Conservation (phyloP, 2,888 invertebrate species). For the Subacronicta megacephala region DNA sequence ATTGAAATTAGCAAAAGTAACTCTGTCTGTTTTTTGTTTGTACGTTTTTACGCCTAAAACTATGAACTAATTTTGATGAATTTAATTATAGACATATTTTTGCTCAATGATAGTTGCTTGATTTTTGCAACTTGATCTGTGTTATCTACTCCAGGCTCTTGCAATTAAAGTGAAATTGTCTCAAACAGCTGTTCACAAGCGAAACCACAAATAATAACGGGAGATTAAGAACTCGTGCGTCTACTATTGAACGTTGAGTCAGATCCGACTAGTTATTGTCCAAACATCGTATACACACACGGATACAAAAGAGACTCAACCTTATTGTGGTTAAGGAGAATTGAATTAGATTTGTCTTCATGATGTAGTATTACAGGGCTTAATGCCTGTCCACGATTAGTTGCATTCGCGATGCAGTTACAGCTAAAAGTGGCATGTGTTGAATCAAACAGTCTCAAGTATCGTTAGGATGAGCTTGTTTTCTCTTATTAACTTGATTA, state of each 20-base stretch:
- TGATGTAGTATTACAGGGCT: slow-evolving; percentile 35
- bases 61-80: no score
- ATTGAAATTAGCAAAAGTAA: no score
- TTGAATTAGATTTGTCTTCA: slow-evolving; percentile 22
- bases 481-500: slow-evolving; percentile 43
- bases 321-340: slow-evolving; percentile 31
- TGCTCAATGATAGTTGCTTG: not conserved
- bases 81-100: no score
- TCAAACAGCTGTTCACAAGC: slow-evolving; percentile 63
- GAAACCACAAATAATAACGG: slow-evolving; percentile 65
- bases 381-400: slow-evolving; percentile 59
- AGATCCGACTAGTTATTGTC: slow-evolving; percentile 41
- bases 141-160: slow-evolving; percentile 19
- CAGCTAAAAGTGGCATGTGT: slow-evolving; percentile 61
- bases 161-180: slow-evolving; percentile 44
- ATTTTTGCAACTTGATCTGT: slow-evolving; percentile 38
- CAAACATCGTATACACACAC: slow-evolving; percentile 48
- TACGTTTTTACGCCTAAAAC: no score
- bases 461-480: slow-evolving; percentile 35
- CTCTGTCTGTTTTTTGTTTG: no score
- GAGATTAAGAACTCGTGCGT: slow-evolving; percentile 79
- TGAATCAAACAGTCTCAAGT: slow-evolving; percentile 43
- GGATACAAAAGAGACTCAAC: slow-evolving; percentile 18
- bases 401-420: slow-evolving; percentile 63
- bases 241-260: slow-evolving; percentile 83